Base-by-base conservation (phyloP, 2,797 vertebrate species). In the Brachyrhaphis roseni region DNA sequence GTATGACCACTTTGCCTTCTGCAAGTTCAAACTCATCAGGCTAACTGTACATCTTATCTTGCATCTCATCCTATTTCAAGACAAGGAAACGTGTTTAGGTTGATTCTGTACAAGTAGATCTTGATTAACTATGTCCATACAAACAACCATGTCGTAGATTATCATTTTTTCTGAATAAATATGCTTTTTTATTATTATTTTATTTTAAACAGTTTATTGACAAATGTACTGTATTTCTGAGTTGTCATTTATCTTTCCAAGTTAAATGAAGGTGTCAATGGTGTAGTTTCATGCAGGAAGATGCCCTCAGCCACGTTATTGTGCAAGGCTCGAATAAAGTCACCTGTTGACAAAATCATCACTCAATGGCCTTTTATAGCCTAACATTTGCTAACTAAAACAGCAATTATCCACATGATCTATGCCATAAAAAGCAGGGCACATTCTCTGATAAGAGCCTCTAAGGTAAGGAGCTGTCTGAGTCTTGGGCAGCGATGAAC, bases 1-100 rank as follows among this genome's bases (percentile, higher is more conserved):
- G 71, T 28, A 26, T 68, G 46, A 26, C 28, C 31, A 77, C 80
- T 84, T 92, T 88, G 85, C 79, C 90, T 34, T 87, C 28, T 12
- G 71, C 72, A 23, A 84, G 68, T 72, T 84, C 76, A 72, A 45
- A 49, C 76, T 73, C 77, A 34, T 82, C 64, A 84, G 34, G 23
- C 53, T 55, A 72, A 84, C 76, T 1, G 68, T 81, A 74, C 72
- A 59, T 36, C 49, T 59, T 74, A 84, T 77, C 1, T 57, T 81
- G 75, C 53, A 53, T 36, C 41, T 47, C 34, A 64, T 41, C 6
- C 18, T 1, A 46, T 78, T 80, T 57, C 34, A 10, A 11, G 15
- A 34, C 1, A 4, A 34, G 5, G 3, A 28, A n/a, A 41, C 2
- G 47, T 45, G 49, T 11, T 39, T 16, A 18, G 45, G 31, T 78